phyloP scores from a whole-genome alignment of 2,888 invertebrate genomes.

The Seira sanloemensis region DNA sequence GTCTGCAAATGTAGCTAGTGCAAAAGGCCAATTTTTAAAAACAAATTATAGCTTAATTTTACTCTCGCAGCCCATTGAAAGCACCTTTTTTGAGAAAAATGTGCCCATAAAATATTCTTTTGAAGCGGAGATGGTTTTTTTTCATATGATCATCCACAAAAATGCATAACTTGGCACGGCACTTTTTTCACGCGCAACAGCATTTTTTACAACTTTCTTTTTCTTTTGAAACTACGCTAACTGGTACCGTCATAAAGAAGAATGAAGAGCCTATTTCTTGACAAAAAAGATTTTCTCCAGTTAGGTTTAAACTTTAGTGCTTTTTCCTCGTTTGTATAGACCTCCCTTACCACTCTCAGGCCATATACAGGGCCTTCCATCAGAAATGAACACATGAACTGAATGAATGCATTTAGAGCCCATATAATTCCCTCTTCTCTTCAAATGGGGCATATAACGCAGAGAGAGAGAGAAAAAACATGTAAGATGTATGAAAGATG shows the following conservation, averaged over 20 bases:
- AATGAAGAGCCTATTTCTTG: conserved; percentile 32
- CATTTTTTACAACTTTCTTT: conserved; percentile 2
- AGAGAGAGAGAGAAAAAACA: neutral
- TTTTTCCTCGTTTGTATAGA: conserved; percentile 27
- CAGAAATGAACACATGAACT: conserved; percentile 37
- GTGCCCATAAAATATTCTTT: conserved; percentile 41
- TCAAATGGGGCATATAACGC: neutral
- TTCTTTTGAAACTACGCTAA: conserved; percentile 28
- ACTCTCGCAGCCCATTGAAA: conserved; percentile 39
- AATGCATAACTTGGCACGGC: conserved; percentile 1
- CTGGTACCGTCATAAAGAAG: conserved; percentile 54
- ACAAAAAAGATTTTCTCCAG: conserved; percentile 26
- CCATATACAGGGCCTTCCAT: conserved; percentile 35
- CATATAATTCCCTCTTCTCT: conserved; percentile 29
- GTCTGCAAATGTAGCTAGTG: neutral
- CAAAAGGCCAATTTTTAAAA: conserved; percentile 26
- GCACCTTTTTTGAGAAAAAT: conserved; percentile 45
- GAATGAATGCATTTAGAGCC: conserved; percentile 35
- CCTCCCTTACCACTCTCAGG: no score
- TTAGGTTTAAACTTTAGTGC: conserved; percentile 50
- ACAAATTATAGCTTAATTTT: conserved; percentile 61
- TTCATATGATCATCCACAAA: neutral
- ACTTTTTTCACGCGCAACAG: conserved; percentile 3
- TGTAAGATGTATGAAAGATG: neutral
- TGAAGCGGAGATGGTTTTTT: neutral